Evolutionary conservation across 1,140 invertebrate species (phyloP).

Genomic region (Hyposmocoma kahamanoa): DNA sequence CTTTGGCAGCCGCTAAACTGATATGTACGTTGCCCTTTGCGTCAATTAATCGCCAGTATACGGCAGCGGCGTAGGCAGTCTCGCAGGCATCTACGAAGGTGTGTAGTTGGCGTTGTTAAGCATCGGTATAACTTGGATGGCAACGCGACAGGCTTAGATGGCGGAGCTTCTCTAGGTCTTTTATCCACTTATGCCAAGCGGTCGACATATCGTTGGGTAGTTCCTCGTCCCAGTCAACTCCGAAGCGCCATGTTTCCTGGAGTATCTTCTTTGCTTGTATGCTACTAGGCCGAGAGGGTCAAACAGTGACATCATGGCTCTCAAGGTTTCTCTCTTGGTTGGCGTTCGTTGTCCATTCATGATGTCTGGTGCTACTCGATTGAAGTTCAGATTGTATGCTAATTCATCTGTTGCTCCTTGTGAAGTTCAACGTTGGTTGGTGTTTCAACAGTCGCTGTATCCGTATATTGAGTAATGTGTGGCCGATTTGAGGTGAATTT

Average conservation of each 20-base stretch:
- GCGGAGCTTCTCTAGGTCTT: conserved; percentile 6
- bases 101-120: conserved; percentile 10
- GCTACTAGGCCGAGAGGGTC: conserved; percentile 18
- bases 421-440: too few species aligned
- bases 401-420: too few species aligned
- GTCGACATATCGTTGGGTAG: conserved; percentile 1
- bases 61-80: conserved; percentile 10
- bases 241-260: conserved; percentile 41
- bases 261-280: conserved; percentile 11
- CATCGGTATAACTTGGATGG: neutral
- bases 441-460: too few species aligned
- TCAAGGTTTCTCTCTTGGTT: conserved; percentile 13
- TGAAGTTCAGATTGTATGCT: too few species aligned
- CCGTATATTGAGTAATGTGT: too few species aligned
- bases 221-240: conserved; percentile 41
- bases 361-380: too few species aligned
- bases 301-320: conserved; percentile 19
- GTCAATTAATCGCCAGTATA: conserved; percentile 7
- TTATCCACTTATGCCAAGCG: conserved; percentile 3
- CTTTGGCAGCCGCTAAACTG: conserved; percentile 7
- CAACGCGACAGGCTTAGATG: conserved; percentile 14
- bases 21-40: neutral
- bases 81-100: conserved; percentile 19
- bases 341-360: neutral
- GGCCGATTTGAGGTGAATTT: too few species aligned